phyloP scores from a whole-genome alignment of 92 coral and sea anemone species.

The Porites rus region DNA sequence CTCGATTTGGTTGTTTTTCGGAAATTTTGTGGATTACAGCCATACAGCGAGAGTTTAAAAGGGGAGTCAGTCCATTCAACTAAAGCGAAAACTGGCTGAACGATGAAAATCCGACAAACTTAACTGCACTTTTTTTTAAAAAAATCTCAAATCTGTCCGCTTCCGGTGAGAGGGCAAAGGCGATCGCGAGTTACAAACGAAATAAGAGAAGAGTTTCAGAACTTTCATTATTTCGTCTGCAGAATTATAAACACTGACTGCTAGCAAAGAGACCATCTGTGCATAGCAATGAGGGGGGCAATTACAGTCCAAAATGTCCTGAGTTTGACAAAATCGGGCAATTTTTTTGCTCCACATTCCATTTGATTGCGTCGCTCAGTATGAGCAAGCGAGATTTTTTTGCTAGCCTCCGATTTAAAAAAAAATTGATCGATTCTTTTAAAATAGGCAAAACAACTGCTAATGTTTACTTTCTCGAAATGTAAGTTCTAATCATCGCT shows the following conservation, averaged over 20 bases:
- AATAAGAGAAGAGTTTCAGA: slow-evolving; percentile 23
- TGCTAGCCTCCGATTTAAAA: not conserved
- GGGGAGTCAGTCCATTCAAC: not conserved
- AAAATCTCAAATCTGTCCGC: slow-evolving; percentile 1
- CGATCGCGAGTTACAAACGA: slow-evolving; percentile 5
- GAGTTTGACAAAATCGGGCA: slow-evolving; percentile 14
- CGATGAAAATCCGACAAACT: not conserved
- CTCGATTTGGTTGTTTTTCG: not conserved
- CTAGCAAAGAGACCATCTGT: slow-evolving; percentile 61
- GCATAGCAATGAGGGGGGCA: slow-evolving; percentile 48
- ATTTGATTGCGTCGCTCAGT: not conserved
- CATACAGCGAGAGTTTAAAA: not conserved
- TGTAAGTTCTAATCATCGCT: slow-evolving; percentile 57
- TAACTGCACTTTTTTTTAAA: not conserved
- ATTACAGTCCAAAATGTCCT: slow-evolving; percentile 35
- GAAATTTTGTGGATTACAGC: too few species aligned
- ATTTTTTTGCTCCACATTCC: not conserved
- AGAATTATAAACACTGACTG: slow-evolving; percentile 1
- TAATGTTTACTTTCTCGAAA: slow-evolving; percentile 64
- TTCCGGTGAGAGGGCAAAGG: not conserved
- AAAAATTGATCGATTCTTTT: slow-evolving; percentile 31
- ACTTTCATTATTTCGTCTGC: not conserved
- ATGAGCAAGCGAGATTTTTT: not conserved
- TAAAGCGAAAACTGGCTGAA: not conserved
- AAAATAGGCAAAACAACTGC: slow-evolving; percentile 49